Percentiles rank a stretch among this genome's conserved stretches.
Conservation (phyloP, 2,888 invertebrate species). For the Liodrosophila aerea region DNA sequence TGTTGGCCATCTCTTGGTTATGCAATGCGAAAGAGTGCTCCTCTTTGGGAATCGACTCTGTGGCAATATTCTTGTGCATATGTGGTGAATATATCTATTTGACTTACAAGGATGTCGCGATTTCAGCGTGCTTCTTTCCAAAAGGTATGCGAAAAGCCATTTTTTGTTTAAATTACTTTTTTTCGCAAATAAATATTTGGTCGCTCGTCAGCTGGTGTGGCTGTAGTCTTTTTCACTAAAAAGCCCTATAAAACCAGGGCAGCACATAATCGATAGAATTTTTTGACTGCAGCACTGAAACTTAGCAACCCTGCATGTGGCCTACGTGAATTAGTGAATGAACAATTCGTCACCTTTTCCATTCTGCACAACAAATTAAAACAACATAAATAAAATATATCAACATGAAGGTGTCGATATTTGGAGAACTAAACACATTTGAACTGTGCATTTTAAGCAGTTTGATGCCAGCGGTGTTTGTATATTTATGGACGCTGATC, state of each 20-base stretch:
- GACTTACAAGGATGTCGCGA: constrained; percentile 83
- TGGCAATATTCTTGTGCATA: background rate
- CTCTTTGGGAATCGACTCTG: too few species aligned
- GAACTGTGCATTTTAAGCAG: constrained; percentile 66
- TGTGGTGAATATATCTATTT: background rate
- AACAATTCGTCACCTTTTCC: constrained; percentile 47
- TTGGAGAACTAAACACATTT: constrained; percentile 62
- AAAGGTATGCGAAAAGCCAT: constrained; percentile 81
- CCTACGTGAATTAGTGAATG: constrained; percentile 55
- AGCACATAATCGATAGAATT: background rate
- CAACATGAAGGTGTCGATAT: constrained; percentile 58
- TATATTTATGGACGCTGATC: constrained; percentile 78
- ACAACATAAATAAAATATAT: constrained; percentile 1
- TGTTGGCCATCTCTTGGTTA: constrained; percentile 44
- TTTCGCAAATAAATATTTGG: constrained; percentile 23
- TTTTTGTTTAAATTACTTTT: constrained; percentile 11
- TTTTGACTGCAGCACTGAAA: too few species aligned
- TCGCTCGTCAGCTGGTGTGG: constrained; percentile 17
- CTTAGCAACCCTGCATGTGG: constrained; percentile 36
- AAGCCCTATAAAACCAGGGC: constrained; percentile 9
- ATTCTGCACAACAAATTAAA: background rate
- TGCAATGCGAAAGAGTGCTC: too few species aligned
- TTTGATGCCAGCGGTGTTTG: constrained; percentile 76
- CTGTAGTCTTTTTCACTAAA: constrained; percentile 19
- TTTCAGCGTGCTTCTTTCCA: constrained; percentile 86